phyloP scores from a whole-genome alignment of 2,113 vertebrate species.

The Phaethon lepturus region DNA sequence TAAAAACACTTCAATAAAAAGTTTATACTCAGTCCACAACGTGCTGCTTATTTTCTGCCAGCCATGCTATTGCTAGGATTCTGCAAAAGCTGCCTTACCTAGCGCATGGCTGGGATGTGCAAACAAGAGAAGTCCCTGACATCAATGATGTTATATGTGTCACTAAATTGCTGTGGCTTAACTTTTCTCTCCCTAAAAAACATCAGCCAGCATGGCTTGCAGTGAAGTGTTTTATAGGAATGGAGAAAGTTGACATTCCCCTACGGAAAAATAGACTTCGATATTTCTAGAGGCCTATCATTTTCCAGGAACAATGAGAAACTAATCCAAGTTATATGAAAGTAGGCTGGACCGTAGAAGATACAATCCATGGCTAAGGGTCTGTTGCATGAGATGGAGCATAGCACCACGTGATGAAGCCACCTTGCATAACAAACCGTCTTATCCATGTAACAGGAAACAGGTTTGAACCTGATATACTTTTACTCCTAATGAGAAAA shows the following conservation, averaged over 20 bases:
- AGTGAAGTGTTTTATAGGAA: neutral
- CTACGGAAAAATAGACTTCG: neutral
- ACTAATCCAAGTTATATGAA: slow-evolving; percentile 16
- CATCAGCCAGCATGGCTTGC: neutral
- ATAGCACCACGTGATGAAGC: neutral
- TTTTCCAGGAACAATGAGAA: neutral
- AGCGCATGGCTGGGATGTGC: too few relatives aligned
- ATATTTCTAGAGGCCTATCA: neutral
- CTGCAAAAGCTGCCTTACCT: neutral
- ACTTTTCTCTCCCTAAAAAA: neutral
- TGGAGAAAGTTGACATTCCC: neutral
- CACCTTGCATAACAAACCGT: slow-evolving; percentile 42
- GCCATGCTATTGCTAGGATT: neutral
- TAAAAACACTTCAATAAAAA: neutral
- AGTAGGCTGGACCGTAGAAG: neutral
- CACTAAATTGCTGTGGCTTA: neutral
- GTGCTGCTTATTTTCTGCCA: neutral
- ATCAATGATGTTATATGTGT: neutral
- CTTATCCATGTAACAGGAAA: slow-evolving; percentile 21
- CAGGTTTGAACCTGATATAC: neutral
- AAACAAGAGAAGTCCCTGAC: neutral
- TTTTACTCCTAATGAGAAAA: slow-evolving; percentile 24
- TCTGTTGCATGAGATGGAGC: neutral
- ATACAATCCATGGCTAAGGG: neutral
- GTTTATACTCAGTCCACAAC: neutral